Evolutionary conservation across 2,888 invertebrate species (phyloP).

Genomic region (Malachius bipustulatus): DNA sequence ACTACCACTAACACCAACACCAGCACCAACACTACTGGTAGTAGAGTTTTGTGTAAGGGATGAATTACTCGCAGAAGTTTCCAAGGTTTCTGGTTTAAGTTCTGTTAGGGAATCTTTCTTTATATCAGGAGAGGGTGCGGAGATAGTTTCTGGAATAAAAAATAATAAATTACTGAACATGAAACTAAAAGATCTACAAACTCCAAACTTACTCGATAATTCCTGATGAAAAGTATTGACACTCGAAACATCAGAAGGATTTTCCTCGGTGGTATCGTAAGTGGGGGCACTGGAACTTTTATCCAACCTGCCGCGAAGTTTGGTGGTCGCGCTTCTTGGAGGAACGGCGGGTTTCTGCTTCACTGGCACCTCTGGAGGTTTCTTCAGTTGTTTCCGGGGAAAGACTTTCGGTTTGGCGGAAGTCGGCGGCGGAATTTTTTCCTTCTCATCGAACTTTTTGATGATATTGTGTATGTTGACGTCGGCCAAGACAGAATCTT

Average conservation of each 20-base stretch:
- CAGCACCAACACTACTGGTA: no score
- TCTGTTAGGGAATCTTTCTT: slow-evolving; percentile 13
- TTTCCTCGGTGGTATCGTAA: slow-evolving; percentile 45
- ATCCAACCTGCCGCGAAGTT: slow-evolving; percentile 50
- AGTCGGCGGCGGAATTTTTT: slow-evolving; percentile 12
- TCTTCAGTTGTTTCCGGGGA: slow-evolving; percentile 26
- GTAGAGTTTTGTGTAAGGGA: slow-evolving; percentile 5
- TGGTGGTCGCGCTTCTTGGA: slow-evolving; percentile 28
- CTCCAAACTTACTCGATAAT: no score
- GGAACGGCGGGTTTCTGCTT: slow-evolving; percentile 29
- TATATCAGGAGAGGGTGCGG: slow-evolving; percentile 4
- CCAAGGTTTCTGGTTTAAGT: slow-evolving; percentile 22
- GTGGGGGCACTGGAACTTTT: slow-evolving; percentile 77
- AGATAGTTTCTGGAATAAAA: not conserved
- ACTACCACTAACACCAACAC: no score
- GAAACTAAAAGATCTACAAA: no score
- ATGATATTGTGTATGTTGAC: slow-evolving; percentile 35
- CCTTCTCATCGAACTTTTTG: slow-evolving; percentile 32
- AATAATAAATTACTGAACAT: no score
- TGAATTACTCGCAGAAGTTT: slow-evolving; percentile 21
- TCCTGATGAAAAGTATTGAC: no score
- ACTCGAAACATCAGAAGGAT: no score
- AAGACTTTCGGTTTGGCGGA: slow-evolving; percentile 26
- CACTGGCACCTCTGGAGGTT: slow-evolving; percentile 30
- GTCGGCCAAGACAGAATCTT: slow-evolving; percentile 30